Evolutionary conservation across 2,113 vertebrate species (phyloP).

Genomic region (Lynx canadensis): DNA sequence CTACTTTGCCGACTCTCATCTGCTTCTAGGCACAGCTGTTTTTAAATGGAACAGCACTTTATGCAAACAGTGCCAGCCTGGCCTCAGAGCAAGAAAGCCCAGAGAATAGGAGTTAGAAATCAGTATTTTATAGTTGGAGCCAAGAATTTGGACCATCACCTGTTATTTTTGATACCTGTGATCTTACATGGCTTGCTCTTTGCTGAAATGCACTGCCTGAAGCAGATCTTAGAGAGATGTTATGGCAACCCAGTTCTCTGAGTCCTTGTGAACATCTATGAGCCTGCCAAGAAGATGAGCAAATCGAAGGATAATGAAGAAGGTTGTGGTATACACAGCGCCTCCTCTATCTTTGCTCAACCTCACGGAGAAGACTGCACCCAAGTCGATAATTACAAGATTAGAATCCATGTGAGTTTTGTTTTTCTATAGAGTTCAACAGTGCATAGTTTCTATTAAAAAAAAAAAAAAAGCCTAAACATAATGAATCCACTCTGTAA

Average conservation of each 20-base stretch:
- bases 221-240: neutral
- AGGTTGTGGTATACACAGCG: neutral
- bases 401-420: neutral
- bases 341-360: neutral
- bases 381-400: conserved; percentile 40
- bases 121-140: conserved; percentile 28
- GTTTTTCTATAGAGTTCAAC: conserved; percentile 16
- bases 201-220: neutral
- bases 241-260: neutral
- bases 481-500: neutral
- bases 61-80: conserved; percentile 66
- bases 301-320: neutral
- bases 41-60: conserved; percentile 51
- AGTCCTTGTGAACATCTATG: neutral
- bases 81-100: conserved; percentile 62
- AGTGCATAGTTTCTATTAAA: neutral
- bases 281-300: conserved; percentile 48
- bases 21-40: conserved; percentile 80
- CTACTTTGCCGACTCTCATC: conserved; percentile 63
- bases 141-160: conserved; percentile 68
- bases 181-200: neutral
- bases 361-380: conserved; percentile 19
- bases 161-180: conserved; percentile 51
- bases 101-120: conserved; percentile 20
- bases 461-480: neutral